phyloP scores from a whole-genome alignment of 2,113 vertebrate genomes.

The Larimichthys polyactis region DNA sequence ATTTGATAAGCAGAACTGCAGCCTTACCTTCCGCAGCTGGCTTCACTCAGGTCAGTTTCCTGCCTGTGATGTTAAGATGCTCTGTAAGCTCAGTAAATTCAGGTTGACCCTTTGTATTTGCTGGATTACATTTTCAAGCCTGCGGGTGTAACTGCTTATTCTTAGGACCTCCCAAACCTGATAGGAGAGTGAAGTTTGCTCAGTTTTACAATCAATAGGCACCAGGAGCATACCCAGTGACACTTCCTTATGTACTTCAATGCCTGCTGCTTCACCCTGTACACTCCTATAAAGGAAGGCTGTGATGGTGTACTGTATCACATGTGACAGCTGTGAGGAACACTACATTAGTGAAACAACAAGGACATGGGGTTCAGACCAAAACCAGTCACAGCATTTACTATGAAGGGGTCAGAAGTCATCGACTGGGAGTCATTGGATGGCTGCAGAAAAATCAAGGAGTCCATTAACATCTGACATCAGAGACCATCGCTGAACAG shows the following conservation, averaged over 20 bases:
- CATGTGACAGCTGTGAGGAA: too few species aligned
- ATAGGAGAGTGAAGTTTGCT: neutral
- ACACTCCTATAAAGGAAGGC: too few species aligned
- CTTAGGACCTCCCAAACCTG: neutral
- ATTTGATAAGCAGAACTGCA: conserved; percentile 88
- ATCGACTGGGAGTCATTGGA: neutral
- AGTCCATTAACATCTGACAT: neutral
- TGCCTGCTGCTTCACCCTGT: too few species aligned
- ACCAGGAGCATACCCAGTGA: too few species aligned
- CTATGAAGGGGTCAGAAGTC: neutral
- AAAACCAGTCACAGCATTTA: neutral
- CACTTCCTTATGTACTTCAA: too few species aligned
- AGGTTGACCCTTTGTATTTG: neutral
- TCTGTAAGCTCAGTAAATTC: neutral
- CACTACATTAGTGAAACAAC: neutral
- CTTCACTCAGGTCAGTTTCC: conserved; percentile 84
- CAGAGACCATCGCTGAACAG: neutral
- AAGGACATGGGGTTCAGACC: neutral
- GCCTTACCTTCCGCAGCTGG: conserved; percentile 87
- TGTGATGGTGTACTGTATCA: too few species aligned
- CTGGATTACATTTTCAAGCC: neutral
- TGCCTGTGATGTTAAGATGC: too few species aligned
- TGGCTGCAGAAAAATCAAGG: neutral
- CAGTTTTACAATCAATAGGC: neutral
- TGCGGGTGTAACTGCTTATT: too few species aligned